A percentile compares a stretch with the other conserved stretches of the same genome.
These are phyloP conservation scores for Psilanteris sp. DNA, from an alignment of 1,140 invertebrate genomes.

Conservation along the genomic window DNA sequence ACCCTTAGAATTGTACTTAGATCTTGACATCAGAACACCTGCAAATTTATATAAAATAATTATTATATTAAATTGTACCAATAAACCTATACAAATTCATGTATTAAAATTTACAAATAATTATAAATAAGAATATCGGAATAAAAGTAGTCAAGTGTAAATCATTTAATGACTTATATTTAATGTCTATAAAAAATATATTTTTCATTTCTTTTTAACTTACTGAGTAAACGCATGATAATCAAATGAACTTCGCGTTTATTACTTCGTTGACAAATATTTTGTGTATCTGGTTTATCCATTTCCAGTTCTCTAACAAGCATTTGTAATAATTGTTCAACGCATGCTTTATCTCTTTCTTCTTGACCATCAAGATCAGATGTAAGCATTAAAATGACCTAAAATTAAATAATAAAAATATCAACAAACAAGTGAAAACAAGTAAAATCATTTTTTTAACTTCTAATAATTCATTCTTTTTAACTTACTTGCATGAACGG, in stretches of 20 bases:
- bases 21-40: constrained; percentile 89
- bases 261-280: constrained; percentile 82
- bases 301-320: constrained; percentile 90
- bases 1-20: constrained; percentile 83
- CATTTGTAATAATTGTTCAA: constrained; percentile 87
- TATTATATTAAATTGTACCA: constrained; percentile 10
- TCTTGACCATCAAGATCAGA: constrained; percentile 92
- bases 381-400: constrained; percentile 94
- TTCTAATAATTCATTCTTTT: neutral
- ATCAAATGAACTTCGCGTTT: constrained; percentile 91
- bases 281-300: constrained; percentile 80
- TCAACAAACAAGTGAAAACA: too few species aligned
- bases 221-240: constrained; percentile 89
- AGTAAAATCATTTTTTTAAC: too few species aligned
- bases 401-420: too few species aligned
- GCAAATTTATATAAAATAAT: constrained; percentile 26
- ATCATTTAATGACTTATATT: constrained; percentile 3
- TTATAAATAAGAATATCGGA: too few species aligned
- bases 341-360: constrained; percentile 87
- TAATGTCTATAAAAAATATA: too few species aligned
- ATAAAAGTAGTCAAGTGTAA: too few species aligned
- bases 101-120: neutral
- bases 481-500: constrained; percentile 90
- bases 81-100: constrained; percentile 6
- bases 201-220: too few species aligned